phyloP scores from a whole-genome alignment of 2,888 invertebrate genomes.

The Caenorhabditis sp. region DNA sequence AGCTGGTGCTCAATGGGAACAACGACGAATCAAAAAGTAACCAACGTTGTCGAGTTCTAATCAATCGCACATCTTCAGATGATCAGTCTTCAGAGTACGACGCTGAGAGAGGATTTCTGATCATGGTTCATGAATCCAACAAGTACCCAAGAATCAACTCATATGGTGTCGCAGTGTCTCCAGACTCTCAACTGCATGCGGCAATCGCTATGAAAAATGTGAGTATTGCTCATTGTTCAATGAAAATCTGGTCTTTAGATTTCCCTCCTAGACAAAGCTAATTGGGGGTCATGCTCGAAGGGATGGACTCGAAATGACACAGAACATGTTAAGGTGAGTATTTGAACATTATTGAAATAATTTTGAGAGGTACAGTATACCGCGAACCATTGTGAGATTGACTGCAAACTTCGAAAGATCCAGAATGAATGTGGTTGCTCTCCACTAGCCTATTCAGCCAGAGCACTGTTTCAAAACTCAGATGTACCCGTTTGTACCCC shows the following conservation, averaged over 20 bases:
- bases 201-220: constrained; percentile 73
- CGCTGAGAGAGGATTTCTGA: constrained; percentile 63
- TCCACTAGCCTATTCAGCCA: constrained; percentile 36
- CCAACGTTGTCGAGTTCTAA: not conserved
- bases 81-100: not conserved
- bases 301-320: constrained; percentile 47
- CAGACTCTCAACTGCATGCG: constrained; percentile 68
- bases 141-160: constrained; percentile 67
- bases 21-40: constrained; percentile 10
- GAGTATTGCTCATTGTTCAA: not conserved
- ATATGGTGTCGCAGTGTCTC: constrained; percentile 67
- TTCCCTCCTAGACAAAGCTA: constrained; percentile 67
- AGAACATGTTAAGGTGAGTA: constrained; percentile 10
- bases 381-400: constrained; percentile 69
- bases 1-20: constrained; percentile 68
- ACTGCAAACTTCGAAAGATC: constrained; percentile 61
- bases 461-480: not conserved
- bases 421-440: constrained; percentile 69
- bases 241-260: constrained; percentile 48
- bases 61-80: not conserved
- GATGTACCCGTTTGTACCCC: constrained; percentile 23
- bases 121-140: constrained; percentile 66
- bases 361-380: constrained; percentile 70
- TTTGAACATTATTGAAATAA: not conserved
- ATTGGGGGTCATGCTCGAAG: constrained; percentile 76